These are phyloP conservation scores for Lithobates sylvaticus DNA, from an alignment of 2,797 vertebrate species.

Conservation along the genomic window DNA sequence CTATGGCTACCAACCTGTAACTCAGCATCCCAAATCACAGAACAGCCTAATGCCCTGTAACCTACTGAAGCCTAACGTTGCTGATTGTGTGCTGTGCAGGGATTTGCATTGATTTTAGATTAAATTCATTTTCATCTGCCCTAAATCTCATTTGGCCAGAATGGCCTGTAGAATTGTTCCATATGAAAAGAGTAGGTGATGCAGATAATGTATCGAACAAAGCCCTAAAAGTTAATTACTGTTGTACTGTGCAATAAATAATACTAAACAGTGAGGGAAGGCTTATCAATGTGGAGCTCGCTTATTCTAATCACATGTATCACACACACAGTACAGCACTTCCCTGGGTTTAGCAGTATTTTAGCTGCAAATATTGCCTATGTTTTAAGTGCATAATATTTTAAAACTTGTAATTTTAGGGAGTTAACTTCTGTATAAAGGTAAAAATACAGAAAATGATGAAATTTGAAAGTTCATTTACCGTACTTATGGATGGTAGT, in stretches of 20 bases:
- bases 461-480: no score
- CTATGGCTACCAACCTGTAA: no score
- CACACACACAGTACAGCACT: neutral
- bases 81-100: conserved; percentile 20
- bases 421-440: no score
- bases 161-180: conserved; percentile 54
- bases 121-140: neutral
- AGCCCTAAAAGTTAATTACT: conserved; percentile 17
- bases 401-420: no score
- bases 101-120: conserved; percentile 51
- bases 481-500: no score
- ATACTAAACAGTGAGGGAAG: neutral
- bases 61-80: neutral
- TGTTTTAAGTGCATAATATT: no score
- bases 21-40: neutral
- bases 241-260: neutral
- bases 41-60: neutral
- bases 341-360: no score
- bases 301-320: neutral
- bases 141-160: neutral
- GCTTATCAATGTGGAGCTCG: neutral
- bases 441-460: no score
- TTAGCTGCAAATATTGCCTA: no score
- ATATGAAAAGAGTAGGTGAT: conserved; percentile 5
- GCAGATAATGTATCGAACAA: conserved; percentile 6